Evolutionary conservation across 2,113 vertebrate species (phyloP).

Genomic region (Lampris incognitus): DNA sequence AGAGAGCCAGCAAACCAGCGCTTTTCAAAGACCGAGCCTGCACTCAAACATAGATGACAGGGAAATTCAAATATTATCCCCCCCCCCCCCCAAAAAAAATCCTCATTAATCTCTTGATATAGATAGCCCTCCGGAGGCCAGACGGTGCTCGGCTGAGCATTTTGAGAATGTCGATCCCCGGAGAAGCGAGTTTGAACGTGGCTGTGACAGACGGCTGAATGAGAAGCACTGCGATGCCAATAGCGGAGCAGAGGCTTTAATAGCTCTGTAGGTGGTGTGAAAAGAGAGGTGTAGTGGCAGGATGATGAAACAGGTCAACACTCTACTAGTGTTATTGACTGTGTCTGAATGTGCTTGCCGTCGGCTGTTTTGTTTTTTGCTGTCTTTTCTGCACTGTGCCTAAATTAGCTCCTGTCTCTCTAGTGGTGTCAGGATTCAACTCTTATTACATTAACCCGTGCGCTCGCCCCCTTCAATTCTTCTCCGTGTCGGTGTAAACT

Average conservation of each 20-base stretch:
- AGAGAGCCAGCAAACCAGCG: too few species aligned
- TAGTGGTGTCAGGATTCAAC: constrained; percentile 44
- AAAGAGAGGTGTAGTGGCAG: constrained; percentile 41
- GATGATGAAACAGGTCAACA: constrained; percentile 48
- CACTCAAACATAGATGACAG: too few species aligned
- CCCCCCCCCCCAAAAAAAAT: too few species aligned
- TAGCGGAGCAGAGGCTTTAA: constrained; percentile 51
- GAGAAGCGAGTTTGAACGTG: not conserved
- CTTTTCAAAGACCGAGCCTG: too few species aligned
- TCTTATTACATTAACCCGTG: constrained; percentile 30
- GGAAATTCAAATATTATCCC: too few species aligned
- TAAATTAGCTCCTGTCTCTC: constrained; percentile 39
- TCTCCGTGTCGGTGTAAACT: not conserved
- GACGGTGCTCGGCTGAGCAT: not conserved
- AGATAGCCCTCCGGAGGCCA: too few species aligned
- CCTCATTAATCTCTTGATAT: too few species aligned
- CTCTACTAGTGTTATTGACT: constrained; percentile 36
- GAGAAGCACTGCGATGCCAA: constrained; percentile 43
- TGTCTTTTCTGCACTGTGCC: constrained; percentile 6
- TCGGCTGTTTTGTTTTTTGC: constrained; percentile 18
- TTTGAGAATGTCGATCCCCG: too few species aligned
- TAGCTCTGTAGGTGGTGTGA: constrained; percentile 36
- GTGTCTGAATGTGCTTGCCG: constrained; percentile 8
- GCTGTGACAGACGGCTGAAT: not conserved
- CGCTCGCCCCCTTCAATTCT: constrained; percentile 24